Base-by-base conservation (phyloP, 2,888 invertebrate species). In the Periphyllus acericola region DNA sequence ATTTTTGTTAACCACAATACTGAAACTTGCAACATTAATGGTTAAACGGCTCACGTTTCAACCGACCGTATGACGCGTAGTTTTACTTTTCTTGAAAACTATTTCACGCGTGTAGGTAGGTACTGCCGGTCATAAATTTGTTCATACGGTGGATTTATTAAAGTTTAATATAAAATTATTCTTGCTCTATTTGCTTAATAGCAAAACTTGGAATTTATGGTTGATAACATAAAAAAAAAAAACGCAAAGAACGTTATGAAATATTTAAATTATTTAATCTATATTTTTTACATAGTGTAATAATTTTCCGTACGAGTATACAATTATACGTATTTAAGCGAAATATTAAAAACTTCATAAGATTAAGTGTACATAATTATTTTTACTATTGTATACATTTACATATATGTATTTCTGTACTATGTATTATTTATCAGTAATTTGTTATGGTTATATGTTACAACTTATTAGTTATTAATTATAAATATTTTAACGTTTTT, bases 11-110 rank as follows among this genome's bases (percentile, higher is more conserved):
- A 60, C 72, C 72, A 55, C 78, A 79, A 68, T 29, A 17, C 34
- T 68, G n/a, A 55, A 29, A 71, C 40, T 82, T 80, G 40, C 78
- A 80, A 60, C 71, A 86, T 55, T 14, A 60, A 60, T 60, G 4
- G 60, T 25, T 60, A 1, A 36, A 55, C 36, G 60, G 72, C 71
- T 79, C 71, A 71, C 11, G 36, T 85, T 79, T 81, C 46, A 86
- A 86, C 72, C 46, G 81, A 87, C 81, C 87, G 74, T 87, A 86
- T 85, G 68, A 29, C 60, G 25, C 52, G 36, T 81, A 81, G 66
- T 74, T 60, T 8, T 32, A 32, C 46, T 83, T 74, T 36, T 78
- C 1, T 25, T 21, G 5, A 25, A 74, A 0, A 40, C 32, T 34
- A 55, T 74, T n/a, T 29, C 19, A 29, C 40, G 21, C 75, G 14